Evolutionary conservation across 2,113 vertebrate genomes (phyloP).

Genomic region (Emydura subglobosa): DNA sequence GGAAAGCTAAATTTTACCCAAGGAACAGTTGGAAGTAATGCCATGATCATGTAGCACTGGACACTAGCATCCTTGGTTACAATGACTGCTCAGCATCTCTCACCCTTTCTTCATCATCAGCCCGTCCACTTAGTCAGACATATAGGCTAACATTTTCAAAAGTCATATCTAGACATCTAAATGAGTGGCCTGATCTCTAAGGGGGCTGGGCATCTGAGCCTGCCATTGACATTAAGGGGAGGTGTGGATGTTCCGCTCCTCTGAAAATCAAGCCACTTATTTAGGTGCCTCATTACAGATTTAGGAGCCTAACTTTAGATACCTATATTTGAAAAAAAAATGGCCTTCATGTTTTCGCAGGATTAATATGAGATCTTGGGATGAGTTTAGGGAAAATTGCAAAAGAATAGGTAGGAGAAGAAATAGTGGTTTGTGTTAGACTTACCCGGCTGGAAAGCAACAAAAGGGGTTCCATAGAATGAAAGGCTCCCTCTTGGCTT

Average conservation of each 20-base stretch:
- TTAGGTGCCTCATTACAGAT: not conserved
- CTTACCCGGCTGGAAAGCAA: not conserved
- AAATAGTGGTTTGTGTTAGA: not conserved
- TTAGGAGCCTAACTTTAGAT: not conserved
- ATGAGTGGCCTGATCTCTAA: not conserved
- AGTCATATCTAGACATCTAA: not conserved
- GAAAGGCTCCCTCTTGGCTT: not conserved
- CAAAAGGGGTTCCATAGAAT: not conserved
- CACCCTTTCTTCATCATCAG: not conserved
- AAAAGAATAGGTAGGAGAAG: not conserved
- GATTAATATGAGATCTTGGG: not conserved
- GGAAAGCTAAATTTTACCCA: not conserved
- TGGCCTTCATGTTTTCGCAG: not conserved
- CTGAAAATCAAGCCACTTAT: accelerated
- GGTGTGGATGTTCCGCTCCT: not conserved
- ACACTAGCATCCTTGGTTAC: not conserved
- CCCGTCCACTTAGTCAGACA: not conserved
- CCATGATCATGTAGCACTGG: not conserved
- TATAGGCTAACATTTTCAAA: not conserved
- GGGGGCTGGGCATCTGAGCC: accelerated
- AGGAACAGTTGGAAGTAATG: not conserved
- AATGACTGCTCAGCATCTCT: not conserved
- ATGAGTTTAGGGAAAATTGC: not conserved
- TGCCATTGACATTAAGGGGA: not conserved
- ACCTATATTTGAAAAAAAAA: not conserved